Evolutionary conservation across 1,140 invertebrate genomes (phyloP), one percentile per base, ranked within the genome.

Genomic region (Cecropterus lyciades): DNA sequence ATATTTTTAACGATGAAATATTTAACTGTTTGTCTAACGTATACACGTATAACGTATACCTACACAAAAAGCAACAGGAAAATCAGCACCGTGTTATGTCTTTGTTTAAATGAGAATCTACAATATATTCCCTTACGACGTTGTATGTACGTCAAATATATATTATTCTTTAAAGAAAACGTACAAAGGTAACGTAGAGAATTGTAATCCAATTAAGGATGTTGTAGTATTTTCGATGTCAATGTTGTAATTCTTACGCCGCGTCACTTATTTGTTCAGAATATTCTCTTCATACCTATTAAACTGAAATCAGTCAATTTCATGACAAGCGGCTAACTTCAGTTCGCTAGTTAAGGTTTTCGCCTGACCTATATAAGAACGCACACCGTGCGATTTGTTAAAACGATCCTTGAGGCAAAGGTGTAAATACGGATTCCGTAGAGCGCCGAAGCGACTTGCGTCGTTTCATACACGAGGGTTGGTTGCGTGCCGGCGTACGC

Each of bases 401-500:
- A 87, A 85, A 55, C 84, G 64, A 64, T 75, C 80, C 84, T 87
- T 87, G 65, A 48, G 71, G 13, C 68, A 11, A 46, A 57, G 74
- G 33, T 65, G 37, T 75, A 89, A 68, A 82, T 55, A 56, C 53
- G 53, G 70, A 46, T 83, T 85, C 72, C 62, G 75, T 46, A 57
- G 45, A 70, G 53, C 69, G 59, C 51, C 62, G 33, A 43, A 48
- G 72, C 51, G 76, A 88, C 74, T 90, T 91, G 79, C 79, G 84
- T 79, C 85, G 73, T 89, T 89, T 85, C 71, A 68, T 75, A 73
- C 72, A 73, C 72, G 67, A 73, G 75, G 72, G 77, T 80, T 88
- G 72, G 77, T 80, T 88, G 86, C 85, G 85, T 89, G 69, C 72
- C 85, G 83, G 75, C 85, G 86, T 85, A 92, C 89, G 89, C 89